Conservation (phyloP, 2,888 invertebrate species). For the Eilema sororculum region DNA sequence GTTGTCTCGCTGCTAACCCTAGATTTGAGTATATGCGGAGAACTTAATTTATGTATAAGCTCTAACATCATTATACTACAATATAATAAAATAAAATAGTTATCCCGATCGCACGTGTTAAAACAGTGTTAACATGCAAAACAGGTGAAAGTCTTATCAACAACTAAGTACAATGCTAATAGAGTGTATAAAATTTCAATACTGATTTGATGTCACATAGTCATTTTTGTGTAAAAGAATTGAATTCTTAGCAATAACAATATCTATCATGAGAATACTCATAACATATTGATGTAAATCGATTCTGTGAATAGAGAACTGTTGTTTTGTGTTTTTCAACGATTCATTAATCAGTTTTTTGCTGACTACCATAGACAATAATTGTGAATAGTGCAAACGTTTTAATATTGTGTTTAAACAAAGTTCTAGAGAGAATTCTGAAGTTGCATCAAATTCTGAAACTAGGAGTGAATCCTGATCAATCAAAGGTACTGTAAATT, state of each 20-base stretch:
- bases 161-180: too few species aligned
- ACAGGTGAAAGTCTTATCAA: too few species aligned
- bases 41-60: too few species aligned
- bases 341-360: not conserved
- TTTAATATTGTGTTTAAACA: not conserved
- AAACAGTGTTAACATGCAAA: too few species aligned
- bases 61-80: too few species aligned
- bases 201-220: not conserved
- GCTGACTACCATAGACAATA: too few species aligned
- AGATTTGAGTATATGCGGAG: too few species aligned
- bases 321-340: not conserved
- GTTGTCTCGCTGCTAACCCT: too few species aligned
- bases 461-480: not conserved
- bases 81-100: too few species aligned
- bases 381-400: not conserved
- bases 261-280: too few species aligned
- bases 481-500: not conserved
- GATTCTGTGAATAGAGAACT: not conserved
- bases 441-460: not conserved
- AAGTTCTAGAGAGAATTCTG: not conserved
- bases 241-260: slow-evolving; percentile 3
- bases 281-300: too few species aligned
- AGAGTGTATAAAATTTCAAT: not conserved
- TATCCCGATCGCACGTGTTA: too few species aligned
- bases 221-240: not conserved